Conservation (phyloP, 2,888 invertebrate genomes). For the Lasioglossum zephyrum region DNA sequence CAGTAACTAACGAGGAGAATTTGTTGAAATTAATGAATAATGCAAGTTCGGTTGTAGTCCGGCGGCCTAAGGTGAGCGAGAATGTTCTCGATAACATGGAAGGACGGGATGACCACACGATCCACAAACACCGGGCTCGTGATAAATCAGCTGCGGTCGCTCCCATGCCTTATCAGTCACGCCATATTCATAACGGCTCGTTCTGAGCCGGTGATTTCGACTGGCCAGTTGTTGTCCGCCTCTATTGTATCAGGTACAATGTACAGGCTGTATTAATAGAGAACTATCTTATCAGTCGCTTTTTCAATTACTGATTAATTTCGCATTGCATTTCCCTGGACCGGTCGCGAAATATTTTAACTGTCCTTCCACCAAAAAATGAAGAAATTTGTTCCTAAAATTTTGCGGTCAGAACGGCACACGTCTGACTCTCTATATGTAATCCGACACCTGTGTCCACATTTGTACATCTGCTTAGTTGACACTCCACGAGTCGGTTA, state of each 20-base stretch:
- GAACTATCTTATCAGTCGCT: neutral
- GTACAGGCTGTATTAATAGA: conserved; percentile 26
- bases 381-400: no score
- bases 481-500: neutral
- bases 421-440: no score
- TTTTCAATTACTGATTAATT: conserved; percentile 20
- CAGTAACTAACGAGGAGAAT: neutral
- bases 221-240: conserved; percentile 36
- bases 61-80: conserved; percentile 17
- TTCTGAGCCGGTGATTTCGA: conserved; percentile 64
- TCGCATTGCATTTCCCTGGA: neutral
- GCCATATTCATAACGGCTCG: conserved; percentile 67
- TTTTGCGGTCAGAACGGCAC: no score
- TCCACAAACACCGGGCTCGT: conserved; percentile 57
- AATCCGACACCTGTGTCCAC: neutral
- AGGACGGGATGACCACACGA: conserved; percentile 54
- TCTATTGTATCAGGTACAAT: conserved; percentile 37
- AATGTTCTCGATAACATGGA: conserved; percentile 58
- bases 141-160: conserved; percentile 69
- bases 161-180: conserved; percentile 73
- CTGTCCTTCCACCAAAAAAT: no score
- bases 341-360: no score
- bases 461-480: neutral
- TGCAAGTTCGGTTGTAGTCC: neutral
- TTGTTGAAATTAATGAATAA: neutral